These are phyloP conservation scores for Eudasyphora cyanicolor DNA, from an alignment of 2,888 invertebrate genomes.

Conservation along the genomic window DNA sequence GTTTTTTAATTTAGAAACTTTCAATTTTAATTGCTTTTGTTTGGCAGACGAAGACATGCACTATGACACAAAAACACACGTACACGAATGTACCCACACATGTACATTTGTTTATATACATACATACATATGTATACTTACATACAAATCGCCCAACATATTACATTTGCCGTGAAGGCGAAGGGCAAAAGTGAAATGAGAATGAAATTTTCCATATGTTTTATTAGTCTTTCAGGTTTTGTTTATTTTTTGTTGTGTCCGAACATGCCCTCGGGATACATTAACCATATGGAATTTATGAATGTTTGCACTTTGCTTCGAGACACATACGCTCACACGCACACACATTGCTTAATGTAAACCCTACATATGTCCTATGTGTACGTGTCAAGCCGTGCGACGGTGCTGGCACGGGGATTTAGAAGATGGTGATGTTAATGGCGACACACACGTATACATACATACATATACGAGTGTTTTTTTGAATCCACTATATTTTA, in stretches of 20 bases:
- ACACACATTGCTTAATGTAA: neutral
- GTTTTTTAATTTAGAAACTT: slow-evolving; percentile 57
- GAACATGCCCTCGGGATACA: slow-evolving; percentile 34
- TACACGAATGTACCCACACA: neutral
- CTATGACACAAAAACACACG: slow-evolving; percentile 1
- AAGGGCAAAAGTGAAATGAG: slow-evolving; percentile 9
- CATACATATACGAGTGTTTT: neutral
- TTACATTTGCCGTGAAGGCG: slow-evolving; percentile 36
- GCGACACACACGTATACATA: neutral
- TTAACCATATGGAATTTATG: slow-evolving; percentile 31
- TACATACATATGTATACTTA: neutral
- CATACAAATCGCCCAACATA: too few relatives aligned
- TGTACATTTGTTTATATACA: neutral
- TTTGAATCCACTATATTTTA: neutral
- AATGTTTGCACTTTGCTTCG: slow-evolving; percentile 17
- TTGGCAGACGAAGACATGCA: slow-evolving; percentile 3
- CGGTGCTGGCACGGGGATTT: neutral
- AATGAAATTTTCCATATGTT: slow-evolving; percentile 37
- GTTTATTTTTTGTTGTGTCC: neutral
- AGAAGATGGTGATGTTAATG: neutral
- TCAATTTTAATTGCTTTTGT: slow-evolving; percentile 56
- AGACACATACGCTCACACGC: neutral
- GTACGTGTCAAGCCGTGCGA: neutral
- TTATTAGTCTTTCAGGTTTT: slow-evolving; percentile 7
- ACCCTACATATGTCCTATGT: neutral